Evolutionary conservation across 2,888 invertebrate species (phyloP).

Genomic region (Idaea straminata): DNA sequence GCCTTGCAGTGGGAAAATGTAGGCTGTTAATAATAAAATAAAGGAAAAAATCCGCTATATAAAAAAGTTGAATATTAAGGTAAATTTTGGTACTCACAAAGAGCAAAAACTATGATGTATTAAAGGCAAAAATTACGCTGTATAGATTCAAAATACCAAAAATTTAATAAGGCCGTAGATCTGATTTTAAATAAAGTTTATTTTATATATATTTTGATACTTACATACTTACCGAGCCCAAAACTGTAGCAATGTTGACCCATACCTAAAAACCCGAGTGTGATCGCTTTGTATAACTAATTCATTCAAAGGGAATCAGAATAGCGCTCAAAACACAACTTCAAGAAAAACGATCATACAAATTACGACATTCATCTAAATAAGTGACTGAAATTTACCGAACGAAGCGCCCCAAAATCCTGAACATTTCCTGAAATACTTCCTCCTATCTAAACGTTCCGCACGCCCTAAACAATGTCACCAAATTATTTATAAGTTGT

Average conservation of each 20-base stretch:
- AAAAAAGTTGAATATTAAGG: no score
- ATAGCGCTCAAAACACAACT: background rate
- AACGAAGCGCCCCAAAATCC: background rate
- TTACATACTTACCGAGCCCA: background rate
- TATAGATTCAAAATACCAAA: no score
- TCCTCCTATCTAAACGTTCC: background rate
- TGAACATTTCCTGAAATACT: background rate
- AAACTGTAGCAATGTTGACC: background rate
- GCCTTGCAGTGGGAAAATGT: no score
- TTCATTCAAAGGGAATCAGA: background rate
- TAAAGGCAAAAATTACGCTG: no score
- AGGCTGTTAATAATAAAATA: no score
- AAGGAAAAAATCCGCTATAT: no score
- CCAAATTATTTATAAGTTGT: slow-evolving; percentile 1
- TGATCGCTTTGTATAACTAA: background rate
- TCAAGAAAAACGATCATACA: slow-evolving; percentile 1
- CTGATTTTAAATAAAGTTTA: no score
- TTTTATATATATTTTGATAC: no score
- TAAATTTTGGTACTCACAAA: no score
- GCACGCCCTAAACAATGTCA: background rate
- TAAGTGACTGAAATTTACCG: background rate
- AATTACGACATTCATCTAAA: background rate
- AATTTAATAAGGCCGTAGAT: no score
- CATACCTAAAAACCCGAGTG: background rate
- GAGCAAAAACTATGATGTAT: no score